These are phyloP conservation scores for Neodiprion lecontei DNA, from an alignment of 1,140 invertebrate genomes.

Conservation along the genomic window DNA sequence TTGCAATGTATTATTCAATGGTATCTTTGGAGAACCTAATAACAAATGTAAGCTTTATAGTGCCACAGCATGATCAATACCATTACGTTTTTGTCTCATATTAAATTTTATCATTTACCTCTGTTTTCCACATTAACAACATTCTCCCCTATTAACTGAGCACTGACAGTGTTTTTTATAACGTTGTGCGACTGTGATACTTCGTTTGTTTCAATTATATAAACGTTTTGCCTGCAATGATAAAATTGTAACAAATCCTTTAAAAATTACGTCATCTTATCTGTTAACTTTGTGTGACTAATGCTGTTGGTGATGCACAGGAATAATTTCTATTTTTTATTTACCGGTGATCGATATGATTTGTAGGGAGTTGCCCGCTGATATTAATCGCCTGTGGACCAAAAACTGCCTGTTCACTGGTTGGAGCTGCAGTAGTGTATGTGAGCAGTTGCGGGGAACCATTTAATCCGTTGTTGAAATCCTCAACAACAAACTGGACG, in stretches of 20 bases:
- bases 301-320: too few species aligned
- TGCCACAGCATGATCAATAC: background rate
- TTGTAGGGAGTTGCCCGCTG: conserved; percentile 41
- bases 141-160: conserved; percentile 43
- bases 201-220: conserved; percentile 54
- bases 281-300: too few species aligned
- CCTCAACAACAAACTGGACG: conserved; percentile 52
- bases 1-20: conserved; percentile 31
- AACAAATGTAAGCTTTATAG: conserved; percentile 12
- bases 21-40: conserved; percentile 25
- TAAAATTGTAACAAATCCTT: conserved; percentile 23
- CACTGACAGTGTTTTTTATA: conserved; percentile 41
- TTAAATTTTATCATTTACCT: conserved; percentile 28
- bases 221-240: conserved; percentile 54
- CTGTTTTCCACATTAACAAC: conserved; percentile 46
- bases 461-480: conserved; percentile 50
- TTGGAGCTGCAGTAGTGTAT: conserved; percentile 46
- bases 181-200: conserved; percentile 37
- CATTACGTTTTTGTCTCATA: too few species aligned
- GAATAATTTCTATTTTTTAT: too few species aligned
- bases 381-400: conserved; percentile 48
- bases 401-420: conserved; percentile 46
- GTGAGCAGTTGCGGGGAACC: conserved; percentile 45
- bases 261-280: background rate
- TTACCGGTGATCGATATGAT: conserved; percentile 56